phyloP scores from a whole-genome alignment of 2,888 invertebrate genomes.

The Lagria hirta region DNA sequence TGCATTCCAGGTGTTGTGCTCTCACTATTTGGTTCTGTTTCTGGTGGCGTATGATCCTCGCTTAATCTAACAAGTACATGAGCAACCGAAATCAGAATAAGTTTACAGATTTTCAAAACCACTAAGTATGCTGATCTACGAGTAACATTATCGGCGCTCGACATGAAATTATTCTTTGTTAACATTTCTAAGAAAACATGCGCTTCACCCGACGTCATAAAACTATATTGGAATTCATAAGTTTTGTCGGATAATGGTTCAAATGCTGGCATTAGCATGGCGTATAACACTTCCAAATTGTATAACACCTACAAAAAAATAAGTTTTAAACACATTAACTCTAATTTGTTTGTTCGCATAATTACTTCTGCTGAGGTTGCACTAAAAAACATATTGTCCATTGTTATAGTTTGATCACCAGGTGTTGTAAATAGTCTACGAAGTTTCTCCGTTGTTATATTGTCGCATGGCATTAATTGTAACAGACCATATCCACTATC shows the following conservation, averaged over 20 bases:
- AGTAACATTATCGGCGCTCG: constrained; percentile 71
- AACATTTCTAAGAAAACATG: constrained; percentile 75
- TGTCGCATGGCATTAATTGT: constrained; percentile 75
- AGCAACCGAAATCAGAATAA: constrained; percentile 84
- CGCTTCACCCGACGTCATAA: constrained; percentile 67
- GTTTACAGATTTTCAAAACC: constrained; percentile 83
- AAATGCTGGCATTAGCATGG: constrained; percentile 85
- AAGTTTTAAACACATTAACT: constrained; percentile 1
- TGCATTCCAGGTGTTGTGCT: constrained; percentile 55
- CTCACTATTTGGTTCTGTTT: constrained; percentile 47
- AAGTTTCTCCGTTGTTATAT: constrained; percentile 58
- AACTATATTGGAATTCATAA: constrained; percentile 69
- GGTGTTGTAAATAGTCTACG: constrained; percentile 58
- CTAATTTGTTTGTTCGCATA: too few species aligned
- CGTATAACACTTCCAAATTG: constrained; percentile 65
- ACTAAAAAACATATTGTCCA: constrained; percentile 69
- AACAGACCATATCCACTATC: constrained; percentile 81
- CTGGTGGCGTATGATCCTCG: constrained; percentile 52
- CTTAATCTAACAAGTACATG: constrained; percentile 67
- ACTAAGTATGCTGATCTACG: constrained; percentile 80
- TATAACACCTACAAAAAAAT: constrained; percentile 68
- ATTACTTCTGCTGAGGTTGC: constrained; percentile 73
- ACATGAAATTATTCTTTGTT: constrained; percentile 82
- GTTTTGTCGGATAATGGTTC: constrained; percentile 76
- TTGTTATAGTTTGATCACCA: constrained; percentile 53